Evolutionary conservation across 2,797 vertebrate genomes (phyloP), one percentile per base, ranked within the genome.

Genomic region (Lacerta viridis): DNA sequence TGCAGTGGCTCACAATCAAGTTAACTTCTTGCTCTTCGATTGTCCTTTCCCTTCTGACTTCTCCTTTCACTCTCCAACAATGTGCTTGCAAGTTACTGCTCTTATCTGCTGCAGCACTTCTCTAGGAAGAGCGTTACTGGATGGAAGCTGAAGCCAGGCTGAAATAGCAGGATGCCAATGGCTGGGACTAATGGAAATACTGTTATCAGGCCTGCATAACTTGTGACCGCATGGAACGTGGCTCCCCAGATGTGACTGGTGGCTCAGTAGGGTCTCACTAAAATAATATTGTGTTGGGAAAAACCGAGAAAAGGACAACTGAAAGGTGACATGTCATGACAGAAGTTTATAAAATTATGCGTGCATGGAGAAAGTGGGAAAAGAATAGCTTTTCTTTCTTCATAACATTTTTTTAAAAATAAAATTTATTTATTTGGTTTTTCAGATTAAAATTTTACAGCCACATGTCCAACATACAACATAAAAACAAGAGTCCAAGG

Each of bases 11-110:
- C 5, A 0, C 1, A 15, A 13, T 18, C 33, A 61, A 13, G 0
- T 85, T 87, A 8, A 27, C 25, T 43, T 80, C 27, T 80, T 27
- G 0, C 66, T 77, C 13, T 0, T 18, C 10, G 3, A 0, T 69
- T 23, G 20, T 4, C 76, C 68, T 89, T 84, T 86, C 0, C 0
- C 39, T 86, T 0, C 0, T 74, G 20, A 36, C 33, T 36, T 66
- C 61, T 68, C 43, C 13, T 76, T 80, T 84, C 20, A 36, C 23
- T n/a, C n/a, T 85, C 41, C n/a, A 11, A n/a, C 18, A n/a, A 0
- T 71, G 55, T 46, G 80, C 29, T 86, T 66, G 4, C 68, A 23
- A 39, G 77, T 3, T 13, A 13, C 1, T 17, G 11, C 17, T 81
- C 64, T 75, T 85, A 61, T 84, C 29, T 86, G 79, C 83, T 0